Conservation (phyloP, 1,140 invertebrate genomes). For the Cyphomyrmex costatus region DNA sequence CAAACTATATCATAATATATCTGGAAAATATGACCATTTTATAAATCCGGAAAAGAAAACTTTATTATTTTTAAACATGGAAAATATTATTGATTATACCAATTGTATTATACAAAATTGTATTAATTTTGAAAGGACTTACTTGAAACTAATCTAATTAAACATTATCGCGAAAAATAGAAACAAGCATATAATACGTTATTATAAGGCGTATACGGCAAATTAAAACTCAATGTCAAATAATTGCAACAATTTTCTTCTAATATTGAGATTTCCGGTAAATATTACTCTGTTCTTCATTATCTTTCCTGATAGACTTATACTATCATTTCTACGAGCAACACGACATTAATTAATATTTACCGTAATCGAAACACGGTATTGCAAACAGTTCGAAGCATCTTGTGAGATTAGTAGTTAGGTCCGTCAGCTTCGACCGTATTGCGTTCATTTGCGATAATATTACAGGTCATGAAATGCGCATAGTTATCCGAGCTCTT, state of each 20-base stretch:
- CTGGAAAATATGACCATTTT: background rate
- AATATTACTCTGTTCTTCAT: background rate
- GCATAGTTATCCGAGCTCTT: background rate
- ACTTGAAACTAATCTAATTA: too few relatives aligned
- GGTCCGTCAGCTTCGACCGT: background rate
- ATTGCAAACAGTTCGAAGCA: background rate
- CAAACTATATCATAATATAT: background rate
- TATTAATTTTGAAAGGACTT: too few relatives aligned
- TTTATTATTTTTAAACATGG: background rate
- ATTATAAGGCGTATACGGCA: background rate
- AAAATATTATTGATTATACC: background rate
- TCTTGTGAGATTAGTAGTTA: background rate
- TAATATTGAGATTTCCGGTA: background rate
- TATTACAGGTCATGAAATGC: background rate
- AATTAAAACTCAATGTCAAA: background rate
- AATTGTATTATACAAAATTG: too few relatives aligned
- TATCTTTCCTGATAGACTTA: background rate
- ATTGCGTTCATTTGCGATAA: slow-evolving; percentile 2
- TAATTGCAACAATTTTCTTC: background rate
- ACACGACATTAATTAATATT: background rate
- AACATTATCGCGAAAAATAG: background rate
- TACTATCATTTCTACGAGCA: background rate
- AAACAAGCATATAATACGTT: background rate
- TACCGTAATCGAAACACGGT: background rate
- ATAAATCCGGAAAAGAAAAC: background rate